These are phyloP conservation scores for Copidosoma floridanum DNA, from an alignment of 1,140 invertebrate genomes.

Conservation along the genomic window DNA sequence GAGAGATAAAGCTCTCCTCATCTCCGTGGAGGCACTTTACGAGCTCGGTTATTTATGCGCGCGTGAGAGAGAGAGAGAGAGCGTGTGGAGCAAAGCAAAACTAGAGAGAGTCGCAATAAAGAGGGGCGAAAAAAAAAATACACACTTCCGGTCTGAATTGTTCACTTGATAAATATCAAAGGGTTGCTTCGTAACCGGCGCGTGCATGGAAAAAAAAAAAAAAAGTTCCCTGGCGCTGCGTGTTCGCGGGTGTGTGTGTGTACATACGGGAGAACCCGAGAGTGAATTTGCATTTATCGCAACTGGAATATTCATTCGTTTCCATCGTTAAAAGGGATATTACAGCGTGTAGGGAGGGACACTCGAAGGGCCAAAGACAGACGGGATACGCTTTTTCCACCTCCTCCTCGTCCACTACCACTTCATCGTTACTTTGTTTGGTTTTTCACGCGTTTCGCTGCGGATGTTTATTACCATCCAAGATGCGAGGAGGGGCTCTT, in stretches of 20 bases:
- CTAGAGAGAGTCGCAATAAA: too few relatives aligned
- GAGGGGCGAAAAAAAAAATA: background rate
- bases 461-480: too few relatives aligned
- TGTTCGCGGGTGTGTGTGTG: too few relatives aligned
- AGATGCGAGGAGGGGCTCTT: too few relatives aligned
- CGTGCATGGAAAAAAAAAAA: too few relatives aligned
- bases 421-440: too few relatives aligned
- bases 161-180: slow-evolving; percentile 18
- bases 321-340: background rate
- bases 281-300: slow-evolving; percentile 12
- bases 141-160: slow-evolving; percentile 7
- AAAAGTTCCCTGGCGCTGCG: too few relatives aligned
- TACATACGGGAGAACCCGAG: too few relatives aligned
- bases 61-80: background rate
- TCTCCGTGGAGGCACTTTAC: too few relatives aligned
- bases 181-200: slow-evolving; percentile 1
- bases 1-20: too few relatives aligned
- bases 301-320: background rate
- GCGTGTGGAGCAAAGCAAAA: too few relatives aligned
- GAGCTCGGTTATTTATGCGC: background rate
- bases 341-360: background rate
- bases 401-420: background rate
- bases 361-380: background rate
- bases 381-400: background rate
- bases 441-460: too few relatives aligned